Conservation (phyloP, 2,113 vertebrate species). For the Solenodon paradoxus region DNA sequence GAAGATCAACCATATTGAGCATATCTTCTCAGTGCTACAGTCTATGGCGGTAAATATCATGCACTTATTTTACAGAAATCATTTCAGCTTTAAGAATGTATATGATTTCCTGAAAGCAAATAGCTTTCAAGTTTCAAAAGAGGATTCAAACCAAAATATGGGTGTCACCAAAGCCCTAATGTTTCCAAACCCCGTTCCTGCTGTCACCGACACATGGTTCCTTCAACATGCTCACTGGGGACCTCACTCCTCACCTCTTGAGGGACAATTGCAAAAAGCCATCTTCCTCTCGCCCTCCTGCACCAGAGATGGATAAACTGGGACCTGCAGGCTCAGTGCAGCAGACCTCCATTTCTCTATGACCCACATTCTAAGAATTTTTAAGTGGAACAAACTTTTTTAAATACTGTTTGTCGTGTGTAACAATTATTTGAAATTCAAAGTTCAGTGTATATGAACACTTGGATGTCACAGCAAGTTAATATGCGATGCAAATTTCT, state of each 20-base stretch:
- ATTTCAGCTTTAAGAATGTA: neutral
- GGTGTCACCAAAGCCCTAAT: neutral
- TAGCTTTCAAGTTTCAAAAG: neutral
- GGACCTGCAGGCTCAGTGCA: neutral
- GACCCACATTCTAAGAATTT: neutral
- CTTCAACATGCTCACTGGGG: neutral
- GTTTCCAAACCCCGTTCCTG: neutral
- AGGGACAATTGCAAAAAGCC: neutral
- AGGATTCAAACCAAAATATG: neutral
- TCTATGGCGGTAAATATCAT: neutral
- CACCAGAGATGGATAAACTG: neutral
- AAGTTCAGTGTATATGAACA: neutral
- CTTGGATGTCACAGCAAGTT: neutral
- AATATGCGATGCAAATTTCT: neutral
- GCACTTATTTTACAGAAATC: neutral
- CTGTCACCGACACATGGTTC: neutral
- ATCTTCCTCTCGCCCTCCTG: neutral
- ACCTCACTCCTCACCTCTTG: neutral
- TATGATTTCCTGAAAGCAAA: neutral
- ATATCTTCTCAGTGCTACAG: neutral
- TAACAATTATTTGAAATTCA: neutral
- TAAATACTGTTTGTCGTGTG: neutral
- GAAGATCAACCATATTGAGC: neutral
- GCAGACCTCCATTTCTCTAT: neutral
- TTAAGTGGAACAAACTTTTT: neutral